phyloP scores from a whole-genome alignment of 2,113 vertebrate species.

The Istiophorus platypterus region DNA sequence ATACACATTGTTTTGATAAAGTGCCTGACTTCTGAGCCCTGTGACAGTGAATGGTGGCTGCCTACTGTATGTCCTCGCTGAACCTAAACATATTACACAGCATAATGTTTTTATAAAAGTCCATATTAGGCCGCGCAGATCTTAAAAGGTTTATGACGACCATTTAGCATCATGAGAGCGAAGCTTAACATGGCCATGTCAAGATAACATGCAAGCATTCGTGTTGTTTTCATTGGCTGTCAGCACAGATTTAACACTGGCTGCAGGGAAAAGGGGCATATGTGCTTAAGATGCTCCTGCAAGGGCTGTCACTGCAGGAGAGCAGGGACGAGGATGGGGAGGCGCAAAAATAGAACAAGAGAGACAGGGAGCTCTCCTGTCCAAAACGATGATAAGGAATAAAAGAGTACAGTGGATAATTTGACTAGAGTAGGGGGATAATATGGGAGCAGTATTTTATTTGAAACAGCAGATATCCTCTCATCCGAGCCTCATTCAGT shows the following conservation, averaged over 20 bases:
- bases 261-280: conserved; percentile 72
- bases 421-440: conserved; percentile 76
- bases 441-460: conserved; percentile 71
- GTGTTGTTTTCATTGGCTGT: conserved; percentile 88
- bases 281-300: conserved; percentile 81
- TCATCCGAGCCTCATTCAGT: conserved; percentile 58
- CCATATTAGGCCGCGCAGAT: conserved; percentile 81
- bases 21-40: conserved; percentile 61
- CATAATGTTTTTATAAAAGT: conserved; percentile 82
- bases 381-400: conserved; percentile 78
- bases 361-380: conserved; percentile 72
- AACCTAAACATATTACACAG: conserved; percentile 82
- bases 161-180: conserved; percentile 84
- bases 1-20: conserved; percentile 61
- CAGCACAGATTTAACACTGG: conserved; percentile 87
- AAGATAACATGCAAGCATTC: conserved; percentile 88
- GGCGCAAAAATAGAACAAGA: conserved; percentile 82
- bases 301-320: conserved; percentile 78
- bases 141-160: conserved; percentile 87
- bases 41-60: conserved; percentile 60
- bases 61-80: conserved; percentile 68
- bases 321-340: conserved; percentile 63
- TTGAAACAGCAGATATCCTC: conserved; percentile 63
- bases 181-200: conserved; percentile 86
- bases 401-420: conserved; percentile 76